phyloP scores from a whole-genome alignment of 92 coral and sea anemone species.

The Umimayanthus kanabou region DNA sequence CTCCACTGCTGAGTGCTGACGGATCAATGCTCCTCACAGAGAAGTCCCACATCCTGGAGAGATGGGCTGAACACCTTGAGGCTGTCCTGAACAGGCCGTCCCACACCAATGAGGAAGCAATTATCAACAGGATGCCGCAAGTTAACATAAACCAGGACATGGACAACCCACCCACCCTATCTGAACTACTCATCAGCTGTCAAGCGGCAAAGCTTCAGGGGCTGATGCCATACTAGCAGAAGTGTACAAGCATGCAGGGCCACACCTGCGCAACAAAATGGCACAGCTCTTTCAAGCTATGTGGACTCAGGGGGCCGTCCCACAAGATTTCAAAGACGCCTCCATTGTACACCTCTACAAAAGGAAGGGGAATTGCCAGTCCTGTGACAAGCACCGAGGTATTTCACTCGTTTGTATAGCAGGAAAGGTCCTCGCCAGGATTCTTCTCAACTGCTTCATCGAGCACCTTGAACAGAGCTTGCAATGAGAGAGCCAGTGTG shows the following conservation, averaged over 20 bases:
- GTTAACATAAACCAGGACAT: not conserved
- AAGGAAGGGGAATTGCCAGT: too few species aligned
- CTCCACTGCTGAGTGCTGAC: too few species aligned
- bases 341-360: too few species aligned
- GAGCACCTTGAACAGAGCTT: too few species aligned
- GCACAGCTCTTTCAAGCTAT: too few species aligned
- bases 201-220: not conserved
- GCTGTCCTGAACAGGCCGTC: not conserved
- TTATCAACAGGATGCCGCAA: not conserved
- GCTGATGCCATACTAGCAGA: not conserved
- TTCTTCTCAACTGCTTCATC: too few species aligned
- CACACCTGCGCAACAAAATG: not conserved
- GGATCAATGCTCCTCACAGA: constrained; percentile 2
- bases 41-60: constrained; percentile 25
- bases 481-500: too few species aligned
- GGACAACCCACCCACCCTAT: not conserved
- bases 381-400: too few species aligned
- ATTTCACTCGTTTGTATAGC: too few species aligned
- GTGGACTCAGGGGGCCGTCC: too few species aligned
- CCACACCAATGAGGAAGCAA: not conserved
- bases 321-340: too few species aligned
- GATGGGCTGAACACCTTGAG: constrained; percentile 39
- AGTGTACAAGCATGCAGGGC: not conserved
- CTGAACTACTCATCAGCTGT: not conserved
- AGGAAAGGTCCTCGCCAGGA: too few species aligned